Evolutionary conservation across 2,888 invertebrate species (phyloP).

Genomic region (Leptinotarsa rubiginosa): DNA sequence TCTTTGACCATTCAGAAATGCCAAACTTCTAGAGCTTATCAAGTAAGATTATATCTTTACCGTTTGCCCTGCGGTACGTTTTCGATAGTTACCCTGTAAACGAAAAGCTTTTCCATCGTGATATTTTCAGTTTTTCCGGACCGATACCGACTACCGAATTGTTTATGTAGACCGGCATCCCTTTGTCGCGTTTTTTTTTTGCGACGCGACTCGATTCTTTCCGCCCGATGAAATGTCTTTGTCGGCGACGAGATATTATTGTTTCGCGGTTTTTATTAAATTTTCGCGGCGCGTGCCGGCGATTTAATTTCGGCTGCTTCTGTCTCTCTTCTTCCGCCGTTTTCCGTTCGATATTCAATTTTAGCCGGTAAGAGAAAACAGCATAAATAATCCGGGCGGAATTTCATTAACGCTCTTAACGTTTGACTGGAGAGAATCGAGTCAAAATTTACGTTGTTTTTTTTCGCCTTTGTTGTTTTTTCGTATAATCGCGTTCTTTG

Average conservation of each 20-base stretch:
- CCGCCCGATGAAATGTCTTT: not conserved
- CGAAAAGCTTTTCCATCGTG: not conserved
- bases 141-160: not conserved
- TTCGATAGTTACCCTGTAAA: not conserved
- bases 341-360: constrained; percentile 14
- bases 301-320: not conserved
- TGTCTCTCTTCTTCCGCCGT: not conserved
- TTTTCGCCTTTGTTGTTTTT: not conserved
- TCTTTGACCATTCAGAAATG: too few relatives aligned
- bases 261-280: constrained; percentile 18
- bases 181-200: not conserved
- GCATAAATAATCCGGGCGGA: constrained; percentile 21
- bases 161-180: not conserved
- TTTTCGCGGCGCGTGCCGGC: not conserved
- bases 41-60: too few relatives aligned
- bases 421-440: constrained; percentile 15
- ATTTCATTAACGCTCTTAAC: constrained; percentile 23
- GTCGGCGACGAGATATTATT: not conserved
- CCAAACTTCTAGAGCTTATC: too few relatives aligned
- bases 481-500: constrained; percentile 8
- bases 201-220: not conserved
- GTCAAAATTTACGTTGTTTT: constrained; percentile 19
- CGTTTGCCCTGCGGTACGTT: too few relatives aligned
- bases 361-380: constrained; percentile 3
- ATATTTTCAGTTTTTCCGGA: too few relatives aligned